Percentiles rank a stretch among this genome's conserved stretches.
Evolutionary conservation across 2,888 invertebrate genomes (phyloP).

Genomic region (Dendrolimus houi): DNA sequence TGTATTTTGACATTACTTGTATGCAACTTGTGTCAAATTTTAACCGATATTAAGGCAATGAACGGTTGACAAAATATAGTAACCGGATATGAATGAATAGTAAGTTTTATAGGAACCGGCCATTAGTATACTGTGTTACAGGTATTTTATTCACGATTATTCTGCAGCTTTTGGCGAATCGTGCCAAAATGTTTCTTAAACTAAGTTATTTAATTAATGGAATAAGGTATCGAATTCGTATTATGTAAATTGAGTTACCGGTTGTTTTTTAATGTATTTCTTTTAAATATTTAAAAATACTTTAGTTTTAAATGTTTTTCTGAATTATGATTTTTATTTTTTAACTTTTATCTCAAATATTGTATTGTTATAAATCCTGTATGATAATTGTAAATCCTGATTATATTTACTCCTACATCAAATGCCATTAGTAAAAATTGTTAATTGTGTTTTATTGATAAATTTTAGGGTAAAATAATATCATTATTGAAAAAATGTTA

Average conservation of each 20-base stretch:
- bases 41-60: too few species aligned
- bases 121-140: too few species aligned
- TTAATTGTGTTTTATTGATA: constrained; percentile 15
- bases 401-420: constrained; percentile 28
- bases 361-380: constrained; percentile 18
- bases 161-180: constrained; percentile 33
- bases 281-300: constrained; percentile 4
- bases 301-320: constrained; percentile 13
- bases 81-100: too few species aligned
- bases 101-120: too few species aligned
- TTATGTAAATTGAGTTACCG: too few species aligned
- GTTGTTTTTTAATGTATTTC: constrained; percentile 4
- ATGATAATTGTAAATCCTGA: constrained; percentile 19
- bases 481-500: constrained; percentile 8
- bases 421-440: constrained; percentile 57
- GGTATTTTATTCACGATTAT: background rate
- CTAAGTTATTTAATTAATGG: constrained; percentile 30
- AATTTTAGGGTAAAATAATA: constrained; percentile 11
- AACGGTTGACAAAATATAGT: too few species aligned
- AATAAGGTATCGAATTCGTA: constrained; percentile 3
- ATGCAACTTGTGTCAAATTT: too few species aligned
- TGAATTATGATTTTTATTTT: constrained; percentile 17
- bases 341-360: constrained; percentile 20
- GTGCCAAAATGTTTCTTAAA: constrained; percentile 47
- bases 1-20: too few species aligned